phyloP scores from a whole-genome alignment of 2,113 vertebrate genomes.

The Irena cyanogastra region DNA sequence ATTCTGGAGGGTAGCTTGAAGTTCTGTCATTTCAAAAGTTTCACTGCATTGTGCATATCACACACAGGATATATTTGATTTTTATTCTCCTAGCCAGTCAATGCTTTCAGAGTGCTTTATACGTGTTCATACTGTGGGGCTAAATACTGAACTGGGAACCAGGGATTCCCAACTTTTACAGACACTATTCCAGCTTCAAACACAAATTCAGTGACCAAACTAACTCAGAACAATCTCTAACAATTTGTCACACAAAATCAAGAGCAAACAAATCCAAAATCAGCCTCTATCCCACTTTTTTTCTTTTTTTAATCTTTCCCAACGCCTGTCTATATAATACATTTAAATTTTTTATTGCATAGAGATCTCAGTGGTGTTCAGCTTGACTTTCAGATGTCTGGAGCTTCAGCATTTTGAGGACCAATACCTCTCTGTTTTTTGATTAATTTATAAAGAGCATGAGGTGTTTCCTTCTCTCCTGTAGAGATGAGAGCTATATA shows the following conservation, averaged over 20 bases:
- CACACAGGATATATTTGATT: neutral
- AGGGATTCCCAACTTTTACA: neutral
- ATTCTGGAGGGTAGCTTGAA: neutral
- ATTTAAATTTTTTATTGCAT: neutral
- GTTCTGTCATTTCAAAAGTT: neutral
- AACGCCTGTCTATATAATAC: neutral
- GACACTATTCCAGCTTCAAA: neutral
- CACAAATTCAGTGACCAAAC: neutral
- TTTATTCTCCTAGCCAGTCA: neutral
- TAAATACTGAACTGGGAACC: neutral
- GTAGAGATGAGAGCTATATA: neutral
- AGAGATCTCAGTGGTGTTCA: neutral
- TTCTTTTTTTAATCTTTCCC: neutral
- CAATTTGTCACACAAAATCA: rapidly evolving
- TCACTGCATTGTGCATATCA: neutral
- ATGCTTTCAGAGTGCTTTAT: neutral
- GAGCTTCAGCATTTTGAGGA: neutral
- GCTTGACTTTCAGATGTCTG: neutral
- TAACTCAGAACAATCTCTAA: neutral
- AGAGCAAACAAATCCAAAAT: neutral
- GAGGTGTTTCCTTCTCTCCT: neutral
- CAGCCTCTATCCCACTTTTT: neutral
- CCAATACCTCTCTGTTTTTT: neutral
- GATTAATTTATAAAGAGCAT: neutral
- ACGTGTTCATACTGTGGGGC: neutral